Evolutionary conservation across 1,140 invertebrate species (phyloP).

Genomic region (Microplitis demolitor): DNA sequence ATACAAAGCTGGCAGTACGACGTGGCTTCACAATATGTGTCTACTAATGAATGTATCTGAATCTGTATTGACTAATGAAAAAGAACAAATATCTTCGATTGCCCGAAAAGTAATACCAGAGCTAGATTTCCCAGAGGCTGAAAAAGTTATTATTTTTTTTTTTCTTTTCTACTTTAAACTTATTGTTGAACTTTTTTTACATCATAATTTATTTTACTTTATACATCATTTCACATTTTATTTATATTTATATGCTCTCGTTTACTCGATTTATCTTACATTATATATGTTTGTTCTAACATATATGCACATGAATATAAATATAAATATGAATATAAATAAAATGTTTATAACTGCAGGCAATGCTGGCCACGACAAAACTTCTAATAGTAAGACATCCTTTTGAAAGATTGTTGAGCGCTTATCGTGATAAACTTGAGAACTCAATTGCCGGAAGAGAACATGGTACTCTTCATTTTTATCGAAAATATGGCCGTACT

Average conservation of each 20-base stretch:
- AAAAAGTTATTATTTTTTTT: slow-evolving; percentile 41
- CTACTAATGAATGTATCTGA: slow-evolving; percentile 50
- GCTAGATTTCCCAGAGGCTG: slow-evolving; percentile 56
- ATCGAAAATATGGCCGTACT: slow-evolving; percentile 63
- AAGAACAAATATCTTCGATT: slow-evolving; percentile 54
- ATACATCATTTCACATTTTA: background rate
- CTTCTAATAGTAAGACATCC: slow-evolving; percentile 66
- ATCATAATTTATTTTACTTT: background rate
- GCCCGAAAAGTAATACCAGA: slow-evolving; percentile 57
- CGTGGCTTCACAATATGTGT: slow-evolving; percentile 63
- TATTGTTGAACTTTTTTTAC: background rate
- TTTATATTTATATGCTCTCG: background rate
- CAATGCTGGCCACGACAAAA: slow-evolving; percentile 49
- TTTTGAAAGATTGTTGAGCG: slow-evolving; percentile 68
- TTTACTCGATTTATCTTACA: too few species aligned
- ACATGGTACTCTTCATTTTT: slow-evolving; percentile 65
- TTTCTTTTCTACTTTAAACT: background rate
- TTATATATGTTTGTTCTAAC: too few species aligned
- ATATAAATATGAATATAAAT: too few species aligned
- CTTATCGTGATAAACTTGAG: slow-evolving; percentile 70
- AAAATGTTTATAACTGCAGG: slow-evolving; percentile 35
- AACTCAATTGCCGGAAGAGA: slow-evolving; percentile 59
- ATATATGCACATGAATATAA: too few species aligned
- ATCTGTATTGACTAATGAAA: slow-evolving; percentile 45
- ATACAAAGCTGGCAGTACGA: slow-evolving; percentile 65